Evolutionary conservation across 2,797 vertebrate species (phyloP).

Genomic region (Periophthalmus magnuspinnatus): DNA sequence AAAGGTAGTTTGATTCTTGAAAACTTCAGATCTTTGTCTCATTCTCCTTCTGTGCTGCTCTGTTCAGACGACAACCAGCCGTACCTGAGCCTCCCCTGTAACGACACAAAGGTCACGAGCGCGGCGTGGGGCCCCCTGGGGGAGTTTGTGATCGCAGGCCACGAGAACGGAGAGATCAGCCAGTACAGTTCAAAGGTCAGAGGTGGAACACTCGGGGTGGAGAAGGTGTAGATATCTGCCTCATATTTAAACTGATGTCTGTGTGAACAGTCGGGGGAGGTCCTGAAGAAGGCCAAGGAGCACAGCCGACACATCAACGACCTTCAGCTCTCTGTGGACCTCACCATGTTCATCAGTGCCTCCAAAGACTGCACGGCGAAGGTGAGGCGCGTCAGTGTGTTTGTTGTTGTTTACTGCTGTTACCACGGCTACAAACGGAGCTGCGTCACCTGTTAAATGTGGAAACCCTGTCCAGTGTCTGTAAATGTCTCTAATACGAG

Average conservation of each 20-base stretch:
- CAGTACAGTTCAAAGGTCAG: constrained; percentile 96
- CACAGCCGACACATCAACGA: constrained; percentile 97
- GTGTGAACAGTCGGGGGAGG: constrained; percentile 84
- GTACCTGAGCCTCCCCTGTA: constrained; percentile 89
- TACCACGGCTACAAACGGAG: no score
- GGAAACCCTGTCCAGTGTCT: no score
- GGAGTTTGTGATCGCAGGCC: constrained; percentile 92
- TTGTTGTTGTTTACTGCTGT: no score
- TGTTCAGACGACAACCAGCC: constrained; percentile 90
- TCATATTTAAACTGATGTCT: not conserved
- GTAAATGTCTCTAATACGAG: no score
- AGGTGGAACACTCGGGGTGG: not conserved
- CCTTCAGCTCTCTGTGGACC: constrained; percentile 92
- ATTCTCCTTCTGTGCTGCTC: not conserved
- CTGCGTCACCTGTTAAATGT: no score
- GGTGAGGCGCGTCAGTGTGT: constrained; percentile 64
- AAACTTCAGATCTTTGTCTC: not conserved
- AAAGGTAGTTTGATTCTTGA: not conserved
- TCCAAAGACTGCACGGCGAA: constrained; percentile 97
- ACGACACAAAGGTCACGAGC: constrained; percentile 93
- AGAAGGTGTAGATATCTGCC: no score
- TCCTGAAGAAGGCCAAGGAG: constrained; percentile 88
- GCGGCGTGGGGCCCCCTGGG: constrained; percentile 96
- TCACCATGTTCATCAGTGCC: constrained; percentile 94
- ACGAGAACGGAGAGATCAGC: constrained; percentile 94